phyloP scores from a whole-genome alignment of 2,797 vertebrate genomes.

The Pitangus sulphuratus region DNA sequence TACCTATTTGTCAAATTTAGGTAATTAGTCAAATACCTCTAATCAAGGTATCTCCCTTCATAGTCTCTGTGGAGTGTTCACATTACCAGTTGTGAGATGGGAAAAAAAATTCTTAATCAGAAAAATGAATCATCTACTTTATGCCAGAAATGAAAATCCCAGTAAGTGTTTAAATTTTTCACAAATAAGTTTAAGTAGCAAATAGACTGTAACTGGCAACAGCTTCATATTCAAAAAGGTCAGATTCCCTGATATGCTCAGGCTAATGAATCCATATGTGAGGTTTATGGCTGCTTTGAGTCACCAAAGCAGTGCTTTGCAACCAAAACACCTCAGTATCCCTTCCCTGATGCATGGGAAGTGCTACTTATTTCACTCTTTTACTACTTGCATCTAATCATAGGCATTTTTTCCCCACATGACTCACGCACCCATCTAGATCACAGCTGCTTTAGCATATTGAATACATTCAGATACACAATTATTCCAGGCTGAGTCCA shows the following conservation, averaged over 20 bases:
- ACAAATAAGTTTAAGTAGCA: not conserved
- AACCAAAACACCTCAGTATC: not conserved
- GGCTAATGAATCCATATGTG: not conserved
- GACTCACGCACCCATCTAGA: not conserved
- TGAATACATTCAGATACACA: not conserved
- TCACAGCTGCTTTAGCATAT: not conserved
- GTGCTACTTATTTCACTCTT: not conserved
- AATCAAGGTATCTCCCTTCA: not conserved
- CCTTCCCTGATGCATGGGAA: not conserved
- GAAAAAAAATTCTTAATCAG: not conserved
- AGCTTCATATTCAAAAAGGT: not conserved
- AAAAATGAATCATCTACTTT: not conserved
- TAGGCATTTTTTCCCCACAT: not conserved
- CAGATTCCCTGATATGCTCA: not conserved
- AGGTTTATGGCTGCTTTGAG: constrained; percentile 15
- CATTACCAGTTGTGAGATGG: not conserved
- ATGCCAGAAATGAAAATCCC: not conserved
- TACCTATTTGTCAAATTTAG: no score
- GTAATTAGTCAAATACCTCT: no score
- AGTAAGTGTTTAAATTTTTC: not conserved
- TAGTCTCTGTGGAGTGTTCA: not conserved
- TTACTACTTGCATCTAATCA: not conserved
- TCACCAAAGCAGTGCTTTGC: not conserved
- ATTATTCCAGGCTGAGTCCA: not conserved
- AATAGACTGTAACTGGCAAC: not conserved